Base-by-base conservation (phyloP, 1,140 invertebrate genomes). In the Philotrypesis tridentata region DNA sequence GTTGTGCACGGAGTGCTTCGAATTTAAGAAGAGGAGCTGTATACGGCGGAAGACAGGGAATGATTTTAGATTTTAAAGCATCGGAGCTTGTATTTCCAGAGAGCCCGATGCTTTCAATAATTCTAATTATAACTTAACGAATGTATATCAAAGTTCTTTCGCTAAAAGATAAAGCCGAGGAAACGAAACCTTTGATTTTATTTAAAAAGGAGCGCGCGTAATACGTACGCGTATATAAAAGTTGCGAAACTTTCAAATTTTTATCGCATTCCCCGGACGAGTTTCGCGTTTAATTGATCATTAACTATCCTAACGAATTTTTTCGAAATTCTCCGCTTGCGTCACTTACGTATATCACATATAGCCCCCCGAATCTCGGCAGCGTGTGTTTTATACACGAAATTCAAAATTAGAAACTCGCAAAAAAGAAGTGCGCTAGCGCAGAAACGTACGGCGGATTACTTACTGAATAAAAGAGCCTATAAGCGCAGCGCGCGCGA, bases 401-500 rank as follows among this genome's bases (percentile, higher is more conserved):
- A n/a, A n/a, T 71, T 31, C 12, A 17, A 61, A 61, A 61, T 1
- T 37, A 3, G 33, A 37, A 37, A 37, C 33, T 37, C 9, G 2
- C 63, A 12, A 6, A 17, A 23, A 65, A 27, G 25, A 27, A 65
- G 23, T 23, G 63, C n/a, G n/a, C n/a, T n/a, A n/a, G n/a, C n/a
- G n/a, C n/a, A n/a, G n/a, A n/a, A n/a, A n/a, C n/a, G n/a, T n/a
- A n/a, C n/a, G n/a, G n/a, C n/a, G n/a, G n/a, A n/a, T n/a, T n/a
- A n/a, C n/a, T n/a, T n/a, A n/a, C n/a, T n/a, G n/a, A 29, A 12
- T 4, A 29, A 68, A 68, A 31, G 72, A 61, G 33, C 17, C 79
- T 80, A 85, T 83, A 83, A 82, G 79, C 84, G 78, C 6, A 14
- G 82, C 7, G 70, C 29, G 73, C 33, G 27, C 84, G 82, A 86